These are phyloP conservation scores for Nymphalis urticae DNA, from an alignment of 2,888 invertebrate genomes.

Conservation along the genomic window DNA sequence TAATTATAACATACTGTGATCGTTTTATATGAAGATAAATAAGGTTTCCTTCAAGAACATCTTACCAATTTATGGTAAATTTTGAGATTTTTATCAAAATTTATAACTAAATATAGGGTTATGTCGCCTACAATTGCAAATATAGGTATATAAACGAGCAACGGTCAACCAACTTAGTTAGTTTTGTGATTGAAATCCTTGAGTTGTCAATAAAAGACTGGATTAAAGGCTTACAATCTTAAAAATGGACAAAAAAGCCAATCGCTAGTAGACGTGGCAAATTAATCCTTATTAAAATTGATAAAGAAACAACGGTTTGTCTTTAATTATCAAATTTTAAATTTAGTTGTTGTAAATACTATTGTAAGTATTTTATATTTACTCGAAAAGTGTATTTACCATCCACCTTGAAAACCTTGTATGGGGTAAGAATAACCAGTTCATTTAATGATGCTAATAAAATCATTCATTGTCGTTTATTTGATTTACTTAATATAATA, in stretches of 20 bases:
- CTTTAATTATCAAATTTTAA: not conserved
- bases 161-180: constrained; percentile 23
- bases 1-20: constrained; percentile 36
- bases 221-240: constrained; percentile 22
- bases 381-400: not conserved
- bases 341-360: too few relatives aligned
- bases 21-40: constrained; percentile 35
- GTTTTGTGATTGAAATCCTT: constrained; percentile 21
- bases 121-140: constrained; percentile 2
- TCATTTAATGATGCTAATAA: too few relatives aligned
- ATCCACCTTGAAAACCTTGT: too few relatives aligned
- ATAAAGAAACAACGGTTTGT: constrained; percentile 6
- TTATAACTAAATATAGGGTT: constrained; percentile 21
- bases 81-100: constrained; percentile 26
- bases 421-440: too few relatives aligned
- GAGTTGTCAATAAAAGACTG: constrained; percentile 23
- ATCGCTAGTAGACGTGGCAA: not conserved
- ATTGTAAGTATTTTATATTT: too few relatives aligned
- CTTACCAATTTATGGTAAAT: constrained; percentile 18
- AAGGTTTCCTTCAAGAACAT: constrained; percentile 24
- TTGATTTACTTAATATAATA: too few relatives aligned
- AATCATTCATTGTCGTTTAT: too few relatives aligned
- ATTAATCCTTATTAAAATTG: constrained; percentile 11
- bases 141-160: not conserved
- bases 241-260: constrained; percentile 23